Evolutionary conservation across 1,140 invertebrate species (phyloP), one percentile per base, ranked within the genome.

Genomic region (Drosophila kikkawai): DNA sequence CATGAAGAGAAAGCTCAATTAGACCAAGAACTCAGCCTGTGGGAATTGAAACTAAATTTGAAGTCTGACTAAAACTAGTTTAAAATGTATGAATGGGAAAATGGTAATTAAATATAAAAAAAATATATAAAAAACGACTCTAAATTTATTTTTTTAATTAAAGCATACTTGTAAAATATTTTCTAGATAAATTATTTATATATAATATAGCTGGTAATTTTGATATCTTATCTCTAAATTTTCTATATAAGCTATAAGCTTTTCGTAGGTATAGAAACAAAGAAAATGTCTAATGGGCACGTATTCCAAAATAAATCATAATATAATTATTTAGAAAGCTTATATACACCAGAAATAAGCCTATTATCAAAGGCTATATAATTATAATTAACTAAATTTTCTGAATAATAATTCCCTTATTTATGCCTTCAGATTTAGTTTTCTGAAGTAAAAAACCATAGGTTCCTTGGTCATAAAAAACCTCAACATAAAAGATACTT

Each of bases 1-100:
- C 64, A 41, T 42, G 17, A 5, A 42, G 63, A 68, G 63, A 76
- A 68, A 77, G 53, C 70, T 17, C 3, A 57, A 57, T 47, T 41
- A 48, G 19, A 41, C 36, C 50, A 50, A 55, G 50, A 73, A 71
- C 29, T 44, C 29, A 7, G 12, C 15, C 36, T 42, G n/a, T 51
- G 66, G 37, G 37, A 53, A 69, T 53, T 67, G 19, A 34, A 41
- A 26, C n/a, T 9, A 36, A 45, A 9, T 36, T 51, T 17, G n/a
- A 19, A 58, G 12, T 5, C 19, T 6, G 9, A 7, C 7, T 15
- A 26, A 36, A 61, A 37, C 17, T 4, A 29, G 47, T 56, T 36
- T 37, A 26, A 17, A 39, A 39, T 57, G 17, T 15, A 19, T 11
- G 4, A 9, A 41, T 13, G 7, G 6, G 8, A 29, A 29, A 58